Percentiles rank a stretch among this genome's conserved stretches.
Evolutionary conservation across 2,797 vertebrate species (phyloP).

Genomic region (Parambassis ranga): DNA sequence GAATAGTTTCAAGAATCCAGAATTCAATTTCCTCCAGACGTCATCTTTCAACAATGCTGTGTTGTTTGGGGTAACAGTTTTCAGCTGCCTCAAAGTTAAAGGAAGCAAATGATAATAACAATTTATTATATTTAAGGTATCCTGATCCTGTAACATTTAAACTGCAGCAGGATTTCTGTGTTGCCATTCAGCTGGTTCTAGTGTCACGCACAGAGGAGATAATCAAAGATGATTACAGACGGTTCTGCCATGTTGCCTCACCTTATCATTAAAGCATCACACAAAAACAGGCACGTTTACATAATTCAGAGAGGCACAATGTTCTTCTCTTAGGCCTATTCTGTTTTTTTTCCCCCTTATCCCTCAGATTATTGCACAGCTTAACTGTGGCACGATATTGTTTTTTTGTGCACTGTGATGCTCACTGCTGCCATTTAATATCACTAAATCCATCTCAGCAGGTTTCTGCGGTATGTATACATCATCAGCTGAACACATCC

Average conservation of each 20-base stretch:
- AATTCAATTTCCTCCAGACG: slow-evolving; percentile 21
- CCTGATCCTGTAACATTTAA: no score
- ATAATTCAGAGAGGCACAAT: neutral
- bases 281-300: neutral
- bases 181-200: neutral
- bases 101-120: slow-evolving; percentile 80
- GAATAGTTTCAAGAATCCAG: slow-evolving; percentile 8
- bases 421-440: neutral
- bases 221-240: slow-evolving; percentile 26
- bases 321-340: neutral
- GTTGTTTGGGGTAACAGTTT: slow-evolving; percentile 88
- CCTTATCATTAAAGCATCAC: neutral
- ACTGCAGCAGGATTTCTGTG: neutral
- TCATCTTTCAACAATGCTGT: slow-evolving; percentile 76
- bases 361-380: neutral
- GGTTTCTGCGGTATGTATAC: neutral
- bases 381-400: neutral
- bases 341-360: neutral
- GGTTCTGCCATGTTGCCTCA: neutral
- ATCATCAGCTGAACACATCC: no score
- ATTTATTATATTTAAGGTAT: neutral
- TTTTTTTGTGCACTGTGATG: neutral
- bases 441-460: neutral
- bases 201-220: slow-evolving; percentile 9
- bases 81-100: slow-evolving; percentile 80